phyloP scores from a whole-genome alignment of 92 coral and sea anemone genomes.

The Paragorgia papillata region DNA sequence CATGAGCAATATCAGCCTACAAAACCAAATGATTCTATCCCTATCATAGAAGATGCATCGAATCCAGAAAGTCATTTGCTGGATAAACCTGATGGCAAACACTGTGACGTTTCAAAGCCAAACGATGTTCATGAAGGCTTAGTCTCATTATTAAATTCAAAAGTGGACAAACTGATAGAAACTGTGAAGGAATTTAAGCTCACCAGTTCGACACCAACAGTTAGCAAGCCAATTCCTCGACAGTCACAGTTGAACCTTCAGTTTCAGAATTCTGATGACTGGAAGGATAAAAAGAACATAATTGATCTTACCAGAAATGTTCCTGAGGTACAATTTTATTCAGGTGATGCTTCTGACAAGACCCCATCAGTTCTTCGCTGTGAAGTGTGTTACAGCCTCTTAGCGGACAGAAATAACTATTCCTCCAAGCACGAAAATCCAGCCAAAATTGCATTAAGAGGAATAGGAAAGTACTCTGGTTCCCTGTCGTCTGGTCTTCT shows the following conservation, averaged over 20 bases:
- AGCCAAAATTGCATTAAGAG: neutral
- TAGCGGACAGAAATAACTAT: neutral
- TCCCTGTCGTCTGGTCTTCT: slow-evolving; percentile 14
- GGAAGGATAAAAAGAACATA: neutral
- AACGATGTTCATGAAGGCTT: no score
- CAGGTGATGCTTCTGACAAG: neutral
- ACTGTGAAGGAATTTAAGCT: neutral
- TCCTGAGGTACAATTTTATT: neutral
- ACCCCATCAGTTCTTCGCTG: neutral
- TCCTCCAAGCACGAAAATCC: neutral
- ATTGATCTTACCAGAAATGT: neutral
- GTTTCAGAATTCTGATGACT: neutral
- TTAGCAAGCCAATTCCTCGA: no score
- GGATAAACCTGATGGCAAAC: neutral
- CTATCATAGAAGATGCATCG: no score
- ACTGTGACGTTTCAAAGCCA: no score
- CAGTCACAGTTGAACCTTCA: no score
- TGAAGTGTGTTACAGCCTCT: slow-evolving; percentile 12
- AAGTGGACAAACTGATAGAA: neutral
- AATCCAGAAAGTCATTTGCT: no score
- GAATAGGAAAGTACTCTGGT: slow-evolving; percentile 19
- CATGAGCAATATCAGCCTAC: no score
- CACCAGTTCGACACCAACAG: no score
- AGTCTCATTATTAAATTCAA: neutral
- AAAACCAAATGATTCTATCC: no score